A percentile compares a stretch with the other conserved stretches of the same genome.
These are phyloP conservation scores for Tyto alba DNA, from an alignment of 2,113 vertebrate species.

Conservation along the genomic window DNA sequence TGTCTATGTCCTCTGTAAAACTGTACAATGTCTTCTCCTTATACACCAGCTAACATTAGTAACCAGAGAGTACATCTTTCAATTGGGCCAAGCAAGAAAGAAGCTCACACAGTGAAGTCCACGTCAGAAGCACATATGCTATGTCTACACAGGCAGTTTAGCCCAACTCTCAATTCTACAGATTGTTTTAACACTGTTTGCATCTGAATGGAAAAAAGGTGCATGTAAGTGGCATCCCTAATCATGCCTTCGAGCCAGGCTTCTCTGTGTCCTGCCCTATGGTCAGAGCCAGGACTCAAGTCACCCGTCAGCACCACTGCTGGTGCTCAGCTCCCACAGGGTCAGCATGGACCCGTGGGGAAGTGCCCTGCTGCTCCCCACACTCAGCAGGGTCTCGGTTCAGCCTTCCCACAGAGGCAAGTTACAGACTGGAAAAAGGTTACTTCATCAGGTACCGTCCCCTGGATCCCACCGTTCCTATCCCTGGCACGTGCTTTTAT, in stretches of 20 bases:
- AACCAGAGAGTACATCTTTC: neutral
- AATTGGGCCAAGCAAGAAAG: rapidly evolving
- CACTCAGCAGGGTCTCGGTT: neutral
- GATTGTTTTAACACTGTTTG: neutral
- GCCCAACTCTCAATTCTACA: neutral
- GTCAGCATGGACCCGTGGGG: neutral
- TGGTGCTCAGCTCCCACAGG: neutral
- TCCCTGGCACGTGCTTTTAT: neutral
- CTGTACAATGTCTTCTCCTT: neutral
- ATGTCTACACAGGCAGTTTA: neutral
- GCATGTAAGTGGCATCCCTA: neutral
- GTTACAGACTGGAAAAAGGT: neutral
- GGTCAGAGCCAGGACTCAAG: neutral
- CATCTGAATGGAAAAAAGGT: neutral
- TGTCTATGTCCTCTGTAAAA: neutral
- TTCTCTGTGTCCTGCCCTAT: neutral
- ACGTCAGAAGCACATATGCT: neutral
- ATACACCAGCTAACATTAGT: neutral
- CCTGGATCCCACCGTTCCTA: neutral
- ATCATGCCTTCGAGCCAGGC: neutral
- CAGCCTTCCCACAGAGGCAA: neutral
- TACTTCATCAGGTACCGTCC: neutral
- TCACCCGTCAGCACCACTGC: neutral
- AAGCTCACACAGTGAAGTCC: neutral
- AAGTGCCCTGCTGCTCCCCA: neutral